Conservation (phyloP, 2,888 invertebrate species). For the Physocephala rufipes region DNA sequence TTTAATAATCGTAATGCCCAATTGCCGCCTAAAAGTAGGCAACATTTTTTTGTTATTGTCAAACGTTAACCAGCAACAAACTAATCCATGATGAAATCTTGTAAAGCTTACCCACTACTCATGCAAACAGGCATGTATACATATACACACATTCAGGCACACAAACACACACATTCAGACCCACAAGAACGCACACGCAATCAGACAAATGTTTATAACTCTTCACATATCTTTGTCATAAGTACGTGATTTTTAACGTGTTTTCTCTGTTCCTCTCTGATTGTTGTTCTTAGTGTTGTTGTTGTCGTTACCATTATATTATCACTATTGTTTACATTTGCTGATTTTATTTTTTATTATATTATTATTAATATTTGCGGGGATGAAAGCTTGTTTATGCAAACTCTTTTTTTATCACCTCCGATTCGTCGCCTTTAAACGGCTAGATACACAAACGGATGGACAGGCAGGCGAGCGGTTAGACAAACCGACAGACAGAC, state of each 20-base stretch:
- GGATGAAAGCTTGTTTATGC: too few species aligned
- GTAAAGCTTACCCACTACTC: too few species aligned
- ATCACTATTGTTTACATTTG: conserved; percentile 1
- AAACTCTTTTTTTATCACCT: too few species aligned
- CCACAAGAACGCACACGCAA: not conserved
- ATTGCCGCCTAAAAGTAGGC: conserved; percentile 22
- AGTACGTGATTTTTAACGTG: conserved; percentile 32
- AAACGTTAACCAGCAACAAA: too few species aligned
- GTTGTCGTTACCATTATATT: not conserved
- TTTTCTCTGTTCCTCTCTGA: not conserved
- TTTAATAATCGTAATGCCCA: not conserved
- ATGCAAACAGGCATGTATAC: not conserved
- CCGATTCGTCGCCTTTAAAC: too few species aligned
- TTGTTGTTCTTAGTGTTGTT: not conserved
- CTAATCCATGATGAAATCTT: too few species aligned
- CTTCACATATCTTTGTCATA: conserved; percentile 12
- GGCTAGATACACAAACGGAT: too few species aligned
- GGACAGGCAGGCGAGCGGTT: too few species aligned
- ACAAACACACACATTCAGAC: not conserved
- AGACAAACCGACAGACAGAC: too few species aligned
- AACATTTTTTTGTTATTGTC: conserved; percentile 30
- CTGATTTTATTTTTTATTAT: conserved; percentile 31
- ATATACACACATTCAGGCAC: conserved; percentile 3
- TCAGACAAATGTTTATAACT: not conserved
- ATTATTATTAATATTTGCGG: conserved; percentile 5